Conservation (phyloP, 1,140 invertebrate genomes). For the Trichogramma pretiosum region DNA sequence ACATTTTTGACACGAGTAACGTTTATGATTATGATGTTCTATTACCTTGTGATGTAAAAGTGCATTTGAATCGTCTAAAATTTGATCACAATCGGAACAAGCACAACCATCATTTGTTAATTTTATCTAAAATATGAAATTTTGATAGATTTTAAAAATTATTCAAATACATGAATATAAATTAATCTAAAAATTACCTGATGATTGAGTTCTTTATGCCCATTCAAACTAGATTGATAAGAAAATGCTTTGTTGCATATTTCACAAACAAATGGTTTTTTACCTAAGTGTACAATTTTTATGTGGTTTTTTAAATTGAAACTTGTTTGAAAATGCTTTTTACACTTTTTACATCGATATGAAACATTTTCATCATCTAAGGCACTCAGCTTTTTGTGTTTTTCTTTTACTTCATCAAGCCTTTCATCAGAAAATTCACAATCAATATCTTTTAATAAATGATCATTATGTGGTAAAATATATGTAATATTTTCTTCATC, state of each 20-base stretch:
- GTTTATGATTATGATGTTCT: conserved; percentile 54
- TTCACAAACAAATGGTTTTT: conserved; percentile 48
- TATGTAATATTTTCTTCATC: no score
- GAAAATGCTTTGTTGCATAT: conserved; percentile 51
- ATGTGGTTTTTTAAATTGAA: conserved; percentile 51
- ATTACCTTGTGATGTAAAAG: conserved; percentile 63
- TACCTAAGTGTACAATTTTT: conserved; percentile 47
- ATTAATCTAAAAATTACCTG: conserved; percentile 25
- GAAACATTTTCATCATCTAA: conserved; percentile 11
- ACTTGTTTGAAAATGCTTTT: conserved; percentile 49
- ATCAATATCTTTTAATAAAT: not conserved
- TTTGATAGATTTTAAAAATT: conserved; percentile 5
- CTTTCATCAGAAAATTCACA: not conserved
- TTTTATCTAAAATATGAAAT: conserved; percentile 8
- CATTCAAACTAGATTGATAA: conserved; percentile 50
- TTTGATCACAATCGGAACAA: conserved; percentile 62
- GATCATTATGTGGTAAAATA: not conserved
- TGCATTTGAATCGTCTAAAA: conserved; percentile 55
- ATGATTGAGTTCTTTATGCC: conserved; percentile 47
- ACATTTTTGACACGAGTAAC: conserved; percentile 63
- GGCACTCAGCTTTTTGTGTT: not conserved
- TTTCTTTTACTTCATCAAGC: conserved; percentile 9
- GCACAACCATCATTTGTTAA: conserved; percentile 45
- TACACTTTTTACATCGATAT: conserved; percentile 47
- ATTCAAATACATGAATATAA: not conserved